These are phyloP conservation scores for Mionectes macconnelli DNA, from an alignment of 2,113 vertebrate genomes.

Conservation along the genomic window DNA sequence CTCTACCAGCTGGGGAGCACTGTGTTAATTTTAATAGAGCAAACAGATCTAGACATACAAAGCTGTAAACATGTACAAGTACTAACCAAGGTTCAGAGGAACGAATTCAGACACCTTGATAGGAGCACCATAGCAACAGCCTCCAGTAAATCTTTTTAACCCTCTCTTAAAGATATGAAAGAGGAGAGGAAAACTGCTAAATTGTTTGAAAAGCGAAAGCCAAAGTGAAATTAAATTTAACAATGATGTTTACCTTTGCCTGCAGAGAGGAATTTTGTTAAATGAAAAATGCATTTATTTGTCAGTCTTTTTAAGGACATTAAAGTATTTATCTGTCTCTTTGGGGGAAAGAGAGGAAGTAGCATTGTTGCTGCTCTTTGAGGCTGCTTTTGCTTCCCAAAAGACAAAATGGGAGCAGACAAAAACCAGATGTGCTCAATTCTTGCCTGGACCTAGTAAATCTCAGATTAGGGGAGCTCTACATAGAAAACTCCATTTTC, in stretches of 20 bases:
- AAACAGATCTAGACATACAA: background rate
- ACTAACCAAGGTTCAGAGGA: background rate
- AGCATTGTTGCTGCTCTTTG: background rate
- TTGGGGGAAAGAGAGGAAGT: background rate
- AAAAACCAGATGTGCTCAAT: background rate
- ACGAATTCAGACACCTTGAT: background rate
- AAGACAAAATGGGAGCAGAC: background rate
- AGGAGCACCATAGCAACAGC: constrained; percentile 45
- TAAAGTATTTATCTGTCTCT: background rate
- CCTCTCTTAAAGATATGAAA: background rate
- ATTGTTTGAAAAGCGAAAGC: background rate
- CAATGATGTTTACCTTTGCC: background rate
- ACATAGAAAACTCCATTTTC: accelerated
- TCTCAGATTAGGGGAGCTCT: background rate
- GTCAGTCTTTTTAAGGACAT: background rate
- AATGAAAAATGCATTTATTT: background rate
- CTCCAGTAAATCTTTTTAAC: background rate
- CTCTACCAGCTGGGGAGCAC: background rate
- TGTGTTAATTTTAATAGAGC: background rate
- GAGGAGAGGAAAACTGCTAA: background rate
- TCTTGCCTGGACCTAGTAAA: background rate
- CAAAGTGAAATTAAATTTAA: background rate
- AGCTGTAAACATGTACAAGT: background rate
- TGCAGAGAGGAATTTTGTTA: background rate
- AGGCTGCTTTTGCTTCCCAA: background rate